These are phyloP conservation scores for Periophthalmodon schlosseri DNA, from an alignment of 2,113 vertebrate species.

Conservation along the genomic window DNA sequence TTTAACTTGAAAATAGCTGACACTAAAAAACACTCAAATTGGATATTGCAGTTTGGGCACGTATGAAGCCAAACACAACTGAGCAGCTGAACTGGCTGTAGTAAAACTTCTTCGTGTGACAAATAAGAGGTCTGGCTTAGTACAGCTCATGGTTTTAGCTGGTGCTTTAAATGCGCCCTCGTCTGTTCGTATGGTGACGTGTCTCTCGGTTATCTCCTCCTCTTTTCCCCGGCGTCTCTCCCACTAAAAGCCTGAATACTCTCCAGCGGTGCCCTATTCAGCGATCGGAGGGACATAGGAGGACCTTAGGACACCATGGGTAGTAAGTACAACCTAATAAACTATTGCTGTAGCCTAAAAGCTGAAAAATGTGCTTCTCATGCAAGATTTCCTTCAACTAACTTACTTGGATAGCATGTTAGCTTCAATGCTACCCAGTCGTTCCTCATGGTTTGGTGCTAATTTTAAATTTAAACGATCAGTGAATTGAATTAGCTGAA, in stretches of 20 bases:
- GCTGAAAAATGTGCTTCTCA: accelerated
- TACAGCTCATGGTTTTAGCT: background rate
- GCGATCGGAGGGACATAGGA: constrained; percentile 6
- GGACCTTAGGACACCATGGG: constrained; percentile 64
- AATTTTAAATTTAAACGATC: background rate
- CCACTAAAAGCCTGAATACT: constrained; percentile 16
- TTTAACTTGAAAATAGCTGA: too few species aligned
- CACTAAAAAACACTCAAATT: too few species aligned
- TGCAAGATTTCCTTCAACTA: background rate
- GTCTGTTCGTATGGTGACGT: constrained; percentile 60
- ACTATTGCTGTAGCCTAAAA: accelerated
- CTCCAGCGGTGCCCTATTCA: constrained; percentile 7
- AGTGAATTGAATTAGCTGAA: background rate
- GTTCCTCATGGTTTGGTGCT: background rate
- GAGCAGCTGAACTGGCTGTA: background rate
- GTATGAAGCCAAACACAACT: background rate
- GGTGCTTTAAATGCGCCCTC: constrained; percentile 38
- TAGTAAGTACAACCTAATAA: constrained; percentile 67
- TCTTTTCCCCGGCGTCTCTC: constrained; percentile 18
- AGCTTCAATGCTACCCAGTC: constrained; percentile 31
- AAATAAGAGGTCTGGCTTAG: background rate
- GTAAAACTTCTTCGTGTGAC: too few species aligned
- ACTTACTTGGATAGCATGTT: constrained; percentile 44
- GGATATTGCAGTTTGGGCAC: background rate
- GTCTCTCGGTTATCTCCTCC: constrained; percentile 48